Base-by-base conservation (phyloP, 2,888 invertebrate species). In the Mellilla xanthometata region DNA sequence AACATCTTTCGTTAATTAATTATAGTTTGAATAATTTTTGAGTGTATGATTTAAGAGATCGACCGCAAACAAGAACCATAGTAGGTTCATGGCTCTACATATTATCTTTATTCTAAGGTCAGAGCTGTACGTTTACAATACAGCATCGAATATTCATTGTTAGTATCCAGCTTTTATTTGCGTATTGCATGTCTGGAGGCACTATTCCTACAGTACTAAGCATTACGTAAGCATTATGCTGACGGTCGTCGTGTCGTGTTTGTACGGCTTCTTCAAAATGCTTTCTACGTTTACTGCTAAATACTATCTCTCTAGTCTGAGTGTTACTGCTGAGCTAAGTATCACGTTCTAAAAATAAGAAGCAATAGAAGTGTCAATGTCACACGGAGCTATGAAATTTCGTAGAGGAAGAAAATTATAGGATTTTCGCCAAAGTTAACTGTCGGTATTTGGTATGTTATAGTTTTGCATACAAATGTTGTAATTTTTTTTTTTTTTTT, bases 141-240 rank as follows among this genome's bases (percentile, higher is more conserved):
- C 12, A 19, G 13, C 36, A 19, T 42, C 19, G 29, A 42, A 32
- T 48, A 29, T 48, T 47, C 35, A 36, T 47, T 38, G 41, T 39
- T 48, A 28, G 11, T 28, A 29, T 11, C 33, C 28, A 22, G 34
- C 6, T 28, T 43, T 49, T 43, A 49, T 49, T 36, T 36, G 31
- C n/a, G 31, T 27, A 28, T 49, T 38, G 49, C 49, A 28, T 49
- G 49, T 44, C 44, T 40, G 12, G 19, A 40, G 32, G 24, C 29
- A 38, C 10, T 49, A 39, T 49, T 31, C 11, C 22, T 32, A 24
- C 24, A 34, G 34, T 34, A 38, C 36, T 24, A 22, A 24, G 23
- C 24, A 31, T 39, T 38, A 47, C 39, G 30, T 39, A 35, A 28
- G 23, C 26, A 9, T 39, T 39, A 30, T 13, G 7, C 11, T 9